Percentiles rank a stretch among this genome's conserved stretches.
phyloP scores from a whole-genome alignment of 2,113 vertebrate genomes.

The Stigmatopora nigra region DNA sequence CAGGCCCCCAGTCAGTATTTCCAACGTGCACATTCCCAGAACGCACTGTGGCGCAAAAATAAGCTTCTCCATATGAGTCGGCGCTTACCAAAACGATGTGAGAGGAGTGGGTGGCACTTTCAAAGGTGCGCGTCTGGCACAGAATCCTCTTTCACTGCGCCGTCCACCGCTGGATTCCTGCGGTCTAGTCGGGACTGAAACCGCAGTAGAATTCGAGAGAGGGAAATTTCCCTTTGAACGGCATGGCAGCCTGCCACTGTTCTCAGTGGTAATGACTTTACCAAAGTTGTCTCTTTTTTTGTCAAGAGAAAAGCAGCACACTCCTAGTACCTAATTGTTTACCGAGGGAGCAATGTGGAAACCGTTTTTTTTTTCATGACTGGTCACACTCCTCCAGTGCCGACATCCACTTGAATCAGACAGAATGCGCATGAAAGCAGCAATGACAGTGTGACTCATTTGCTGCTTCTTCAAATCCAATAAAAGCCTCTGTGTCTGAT shows the following conservation, averaged over 20 bases:
- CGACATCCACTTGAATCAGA: slow-evolving; percentile 37
- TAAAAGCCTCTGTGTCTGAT: slow-evolving; percentile 41
- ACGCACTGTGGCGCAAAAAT: slow-evolving; percentile 25
- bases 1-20: slow-evolving; percentile 24
- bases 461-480: slow-evolving; percentile 29
- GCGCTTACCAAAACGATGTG: slow-evolving; percentile 42
- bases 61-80: slow-evolving; percentile 57
- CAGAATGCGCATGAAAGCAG: slow-evolving; percentile 6
- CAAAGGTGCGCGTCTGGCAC: slow-evolving; percentile 48
- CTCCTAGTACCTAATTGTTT: slow-evolving; percentile 36
- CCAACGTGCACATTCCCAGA: slow-evolving; percentile 24
- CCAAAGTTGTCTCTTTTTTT: slow-evolving; percentile 41
- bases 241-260: slow-evolving; percentile 58
- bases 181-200: slow-evolving; percentile 56
- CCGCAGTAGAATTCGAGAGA: slow-evolving; percentile 60
- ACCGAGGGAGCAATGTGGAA: slow-evolving; percentile 27
- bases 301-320: slow-evolving; percentile 26
- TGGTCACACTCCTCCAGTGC: slow-evolving; percentile 30
- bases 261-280: slow-evolving; percentile 65
- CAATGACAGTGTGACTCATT: slow-evolving; percentile 53
- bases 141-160: slow-evolving; percentile 64
- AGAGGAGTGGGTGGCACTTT: slow-evolving; percentile 53
- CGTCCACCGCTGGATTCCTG: slow-evolving; percentile 66
- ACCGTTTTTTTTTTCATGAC: slow-evolving; percentile 43
- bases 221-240: slow-evolving; percentile 68